These are phyloP conservation scores for Aplysina aerophoba DNA, from an alignment of 37 sponge, comb jelly and placozoan species.

Conservation along the genomic window DNA sequence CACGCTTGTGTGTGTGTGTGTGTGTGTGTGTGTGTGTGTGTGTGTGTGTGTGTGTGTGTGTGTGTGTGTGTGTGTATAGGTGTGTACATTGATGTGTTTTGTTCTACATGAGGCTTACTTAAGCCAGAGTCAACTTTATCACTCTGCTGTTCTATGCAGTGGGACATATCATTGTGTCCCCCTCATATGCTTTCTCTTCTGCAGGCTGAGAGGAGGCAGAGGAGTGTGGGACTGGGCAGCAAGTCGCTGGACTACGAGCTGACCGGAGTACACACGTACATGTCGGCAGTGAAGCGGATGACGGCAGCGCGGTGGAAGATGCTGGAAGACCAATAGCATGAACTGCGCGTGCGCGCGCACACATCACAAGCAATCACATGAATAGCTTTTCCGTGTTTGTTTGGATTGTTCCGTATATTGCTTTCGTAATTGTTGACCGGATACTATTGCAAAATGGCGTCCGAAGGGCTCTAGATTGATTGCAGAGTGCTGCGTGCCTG, in stretches of 20 bases:
- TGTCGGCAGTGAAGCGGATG: conserved; percentile 65
- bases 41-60: background rate
- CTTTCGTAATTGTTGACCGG: too few species aligned
- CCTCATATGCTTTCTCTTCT: too few species aligned
- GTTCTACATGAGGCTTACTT: background rate
- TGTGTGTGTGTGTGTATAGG: background rate
- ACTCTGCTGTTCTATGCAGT: background rate
- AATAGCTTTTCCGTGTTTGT: too few species aligned
- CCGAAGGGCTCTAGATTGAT: too few species aligned
- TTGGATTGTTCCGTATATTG: too few species aligned
- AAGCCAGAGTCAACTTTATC: background rate
- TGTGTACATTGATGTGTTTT: too few species aligned
- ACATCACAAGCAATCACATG: too few species aligned
- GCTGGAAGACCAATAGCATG: too few species aligned
- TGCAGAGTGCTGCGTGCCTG: too few species aligned
- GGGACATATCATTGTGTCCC: background rate
- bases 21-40: background rate
- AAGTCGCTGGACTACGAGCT: conserved; percentile 50
- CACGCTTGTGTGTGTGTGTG: background rate
- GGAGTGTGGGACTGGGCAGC: conserved; percentile 67
- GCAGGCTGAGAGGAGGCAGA: conserved; percentile 62
- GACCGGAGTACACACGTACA: conserved; percentile 66
- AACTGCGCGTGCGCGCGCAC: too few species aligned
- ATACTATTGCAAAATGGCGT: too few species aligned
- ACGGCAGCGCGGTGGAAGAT: conserved; percentile 65